Base-by-base conservation (phyloP, 2,113 vertebrate genomes). In the Otus sunia region DNA sequence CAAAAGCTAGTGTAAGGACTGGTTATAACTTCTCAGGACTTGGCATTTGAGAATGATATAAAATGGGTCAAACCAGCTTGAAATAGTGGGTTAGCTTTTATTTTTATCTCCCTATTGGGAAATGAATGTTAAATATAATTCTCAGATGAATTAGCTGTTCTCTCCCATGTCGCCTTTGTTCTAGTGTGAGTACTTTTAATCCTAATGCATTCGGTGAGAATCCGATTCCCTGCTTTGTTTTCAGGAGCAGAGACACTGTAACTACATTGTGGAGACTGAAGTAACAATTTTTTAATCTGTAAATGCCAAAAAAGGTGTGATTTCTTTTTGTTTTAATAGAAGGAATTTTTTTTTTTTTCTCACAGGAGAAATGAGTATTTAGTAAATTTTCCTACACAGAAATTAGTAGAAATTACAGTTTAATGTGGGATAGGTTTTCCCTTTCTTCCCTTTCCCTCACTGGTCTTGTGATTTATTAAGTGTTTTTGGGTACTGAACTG, bases 381-480 rank as follows among this genome's bases (percentile, higher is more conserved):
- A 50, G 53, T 50, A 91, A 92, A 64, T 78, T 85, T 87, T 52
- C 37, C 62, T 85, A 21, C 62, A 66, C 6, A 85, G 14, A 81
- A 91, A 89, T 92, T 53, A 92, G 60, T 29, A 75, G 66, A 94
- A 91, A 87, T 79, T 94, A 45, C 17, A 32, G 14, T 76, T 79
- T 60, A 82, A 87, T 92, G 69, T 76, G 77, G 89, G 66, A 53
- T 82, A 75, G 19, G 18, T 89, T 96, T 92, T 95, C 80, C 62
- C 39, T 87, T 95, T 95, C 76, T 90, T 64, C 56, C 64, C 50
- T 92, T 96, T 96, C 86, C 12, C 58, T 82, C 45, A 75, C 25
- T 91, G 62, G 26, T 84, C 66, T 91, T 90, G 30, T 86, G 86
- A 96, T 92, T 93, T 93, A 92, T 94, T 77, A 93, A 90, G 86